Conservation (phyloP, 2,797 vertebrate genomes). For the Iguana delicatissima region DNA sequence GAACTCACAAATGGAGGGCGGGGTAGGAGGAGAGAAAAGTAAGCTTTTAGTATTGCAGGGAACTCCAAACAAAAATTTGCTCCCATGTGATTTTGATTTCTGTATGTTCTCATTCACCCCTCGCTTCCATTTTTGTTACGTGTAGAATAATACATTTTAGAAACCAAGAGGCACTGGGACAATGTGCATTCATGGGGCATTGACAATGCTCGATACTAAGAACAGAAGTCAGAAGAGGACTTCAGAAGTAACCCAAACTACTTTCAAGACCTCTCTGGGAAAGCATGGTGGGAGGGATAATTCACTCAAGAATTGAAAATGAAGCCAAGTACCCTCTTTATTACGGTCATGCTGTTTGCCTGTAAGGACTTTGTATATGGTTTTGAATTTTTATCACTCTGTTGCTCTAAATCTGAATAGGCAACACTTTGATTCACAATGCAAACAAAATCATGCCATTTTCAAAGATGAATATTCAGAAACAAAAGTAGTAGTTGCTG, state of each 20-base stretch:
- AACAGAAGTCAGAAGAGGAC: not conserved
- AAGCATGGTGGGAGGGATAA: not conserved
- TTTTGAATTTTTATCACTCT: constrained; percentile 1
- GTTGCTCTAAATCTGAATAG: not conserved
- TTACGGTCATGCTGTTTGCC: too few relatives aligned
- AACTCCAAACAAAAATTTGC: not conserved
- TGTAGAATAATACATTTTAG: not conserved
- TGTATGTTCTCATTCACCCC: not conserved
- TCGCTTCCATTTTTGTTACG: not conserved
- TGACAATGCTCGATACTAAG: not conserved
- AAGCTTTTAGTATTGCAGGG: not conserved
- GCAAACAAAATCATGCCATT: not conserved
- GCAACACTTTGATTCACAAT: not conserved
- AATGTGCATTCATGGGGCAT: not conserved
- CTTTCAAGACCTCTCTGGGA: not conserved
- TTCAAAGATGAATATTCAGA: constrained; percentile 11
- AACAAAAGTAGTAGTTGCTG: not conserved
- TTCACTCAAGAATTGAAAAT: not conserved
- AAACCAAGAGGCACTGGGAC: not conserved
- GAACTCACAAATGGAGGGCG: not conserved
- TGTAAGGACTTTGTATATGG: not conserved
- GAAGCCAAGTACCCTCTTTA: not conserved
- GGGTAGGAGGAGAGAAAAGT: not conserved
- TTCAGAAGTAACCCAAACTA: not conserved
- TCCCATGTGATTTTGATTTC: not conserved